These are phyloP conservation scores for Plutella xylostella DNA, from an alignment of 2,888 invertebrate genomes.

Conservation along the genomic window DNA sequence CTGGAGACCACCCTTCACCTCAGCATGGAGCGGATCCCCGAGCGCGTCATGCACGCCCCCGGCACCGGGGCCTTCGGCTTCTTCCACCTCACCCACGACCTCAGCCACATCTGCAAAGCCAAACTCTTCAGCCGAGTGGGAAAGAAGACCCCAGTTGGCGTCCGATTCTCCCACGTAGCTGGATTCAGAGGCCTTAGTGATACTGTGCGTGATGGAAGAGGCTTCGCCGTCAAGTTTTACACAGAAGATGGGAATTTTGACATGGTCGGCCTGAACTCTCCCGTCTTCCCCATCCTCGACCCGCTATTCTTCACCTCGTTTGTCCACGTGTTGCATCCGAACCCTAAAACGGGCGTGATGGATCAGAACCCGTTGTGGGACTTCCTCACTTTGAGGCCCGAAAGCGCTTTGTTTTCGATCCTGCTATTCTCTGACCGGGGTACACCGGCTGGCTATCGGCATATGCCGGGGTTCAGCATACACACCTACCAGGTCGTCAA, in stretches of 20 bases:
- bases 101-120: slow-evolving; percentile 79
- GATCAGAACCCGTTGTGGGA: slow-evolving; percentile 95
- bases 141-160: slow-evolving; percentile 80
- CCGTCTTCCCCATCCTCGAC: slow-evolving; percentile 90
- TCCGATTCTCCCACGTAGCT: slow-evolving; percentile 82
- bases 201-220: slow-evolving; percentile 86
- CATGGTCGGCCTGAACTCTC: slow-evolving; percentile 88
- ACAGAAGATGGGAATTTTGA: slow-evolving; percentile 92
- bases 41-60: slow-evolving; percentile 92
- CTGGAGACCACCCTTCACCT: slow-evolving; percentile 71
- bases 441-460: slow-evolving; percentile 87
- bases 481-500: slow-evolving; percentile 92
- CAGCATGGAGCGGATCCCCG: slow-evolving; percentile 83
- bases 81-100: slow-evolving; percentile 79
- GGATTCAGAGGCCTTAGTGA: slow-evolving; percentile 90
- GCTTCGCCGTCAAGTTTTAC: slow-evolving; percentile 92
- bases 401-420: slow-evolving; percentile 83
- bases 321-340: slow-evolving; percentile 92
- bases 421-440: slow-evolving; percentile 90
- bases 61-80: slow-evolving; percentile 86
- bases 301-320: slow-evolving; percentile 89
- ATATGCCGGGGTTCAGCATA: slow-evolving; percentile 93
- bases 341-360: slow-evolving; percentile 87
- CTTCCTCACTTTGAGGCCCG: slow-evolving; percentile 85
- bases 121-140: slow-evolving; percentile 78